Percentiles rank a stretch among this genome's conserved stretches.
These are phyloP conservation scores for Metopia argyrocephala DNA, from an alignment of 2,888 invertebrate genomes.

Conservation along the genomic window DNA sequence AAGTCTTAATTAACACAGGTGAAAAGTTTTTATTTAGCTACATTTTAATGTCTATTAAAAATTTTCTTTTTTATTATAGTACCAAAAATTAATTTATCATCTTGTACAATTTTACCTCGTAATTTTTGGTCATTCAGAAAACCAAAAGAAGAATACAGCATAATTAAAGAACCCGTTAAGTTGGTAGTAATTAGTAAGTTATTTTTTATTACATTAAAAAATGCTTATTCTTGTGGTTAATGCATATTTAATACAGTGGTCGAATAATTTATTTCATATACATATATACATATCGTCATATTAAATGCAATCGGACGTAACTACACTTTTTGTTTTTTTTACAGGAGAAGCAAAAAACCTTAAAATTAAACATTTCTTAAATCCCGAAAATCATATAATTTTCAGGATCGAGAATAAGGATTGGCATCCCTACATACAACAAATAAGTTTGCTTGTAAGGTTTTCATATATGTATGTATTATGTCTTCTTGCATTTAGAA, in stretches of 20 bases:
- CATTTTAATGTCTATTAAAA: not conserved
- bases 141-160: constrained; percentile 74
- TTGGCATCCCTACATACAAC: too few relatives aligned
- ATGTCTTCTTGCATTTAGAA: too few relatives aligned
- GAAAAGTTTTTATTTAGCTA: not conserved
- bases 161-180: constrained; percentile 77
- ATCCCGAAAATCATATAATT: too few relatives aligned
- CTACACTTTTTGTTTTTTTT: too few relatives aligned
- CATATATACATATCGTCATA: too few relatives aligned
- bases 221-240: not conserved
- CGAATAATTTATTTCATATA: too few relatives aligned
- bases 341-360: too few relatives aligned
- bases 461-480: too few relatives aligned
- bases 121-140: constrained; percentile 79
- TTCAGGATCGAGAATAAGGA: too few relatives aligned
- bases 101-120: constrained; percentile 73
- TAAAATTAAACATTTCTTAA: too few relatives aligned
- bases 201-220: not conserved
- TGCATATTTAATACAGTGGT: not conserved
- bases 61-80: constrained; percentile 9
- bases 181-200: constrained; percentile 80
- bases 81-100: constrained; percentile 25
- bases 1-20: constrained; percentile 37
- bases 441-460: too few relatives aligned
- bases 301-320: too few relatives aligned